A percentile compares a stretch with the other conserved stretches of the same genome.
These are phyloP conservation scores for Desmodus rotundus DNA, from an alignment of 2,113 vertebrate genomes.

Conservation along the genomic window DNA sequence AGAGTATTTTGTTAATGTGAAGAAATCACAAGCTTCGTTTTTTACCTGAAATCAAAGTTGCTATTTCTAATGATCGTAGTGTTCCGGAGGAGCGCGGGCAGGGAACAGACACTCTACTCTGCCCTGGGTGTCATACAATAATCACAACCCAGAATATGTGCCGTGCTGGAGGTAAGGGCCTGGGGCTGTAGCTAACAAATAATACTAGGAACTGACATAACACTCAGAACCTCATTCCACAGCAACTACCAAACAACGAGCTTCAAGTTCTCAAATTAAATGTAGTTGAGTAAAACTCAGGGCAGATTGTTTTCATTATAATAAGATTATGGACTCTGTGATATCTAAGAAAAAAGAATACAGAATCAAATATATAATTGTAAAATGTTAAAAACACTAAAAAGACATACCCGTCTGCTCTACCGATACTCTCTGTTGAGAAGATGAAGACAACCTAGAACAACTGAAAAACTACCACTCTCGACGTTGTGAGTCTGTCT, in stretches of 20 bases:
- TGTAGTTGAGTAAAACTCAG: neutral
- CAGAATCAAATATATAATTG: neutral
- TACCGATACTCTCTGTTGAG: neutral
- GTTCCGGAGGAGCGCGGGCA: neutral
- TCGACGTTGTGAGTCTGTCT: neutral
- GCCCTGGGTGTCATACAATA: neutral
- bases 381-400: conserved; percentile 16
- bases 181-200: neutral
- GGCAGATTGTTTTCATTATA: neutral
- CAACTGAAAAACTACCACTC: neutral
- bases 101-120: neutral
- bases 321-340: neutral
- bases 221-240: neutral
- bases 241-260: neutral
- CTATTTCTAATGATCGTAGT: neutral
- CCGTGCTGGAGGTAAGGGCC: neutral
- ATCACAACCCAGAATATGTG: neutral
- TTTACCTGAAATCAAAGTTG: neutral
- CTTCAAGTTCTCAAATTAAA: neutral
- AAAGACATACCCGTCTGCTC: neutral
- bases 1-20: neutral
- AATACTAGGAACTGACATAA: neutral
- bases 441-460: neutral
- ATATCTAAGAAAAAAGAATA: conserved; percentile 5
- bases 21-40: neutral